Conservation (phyloP, 2,888 invertebrate genomes). For the Automeris io region DNA sequence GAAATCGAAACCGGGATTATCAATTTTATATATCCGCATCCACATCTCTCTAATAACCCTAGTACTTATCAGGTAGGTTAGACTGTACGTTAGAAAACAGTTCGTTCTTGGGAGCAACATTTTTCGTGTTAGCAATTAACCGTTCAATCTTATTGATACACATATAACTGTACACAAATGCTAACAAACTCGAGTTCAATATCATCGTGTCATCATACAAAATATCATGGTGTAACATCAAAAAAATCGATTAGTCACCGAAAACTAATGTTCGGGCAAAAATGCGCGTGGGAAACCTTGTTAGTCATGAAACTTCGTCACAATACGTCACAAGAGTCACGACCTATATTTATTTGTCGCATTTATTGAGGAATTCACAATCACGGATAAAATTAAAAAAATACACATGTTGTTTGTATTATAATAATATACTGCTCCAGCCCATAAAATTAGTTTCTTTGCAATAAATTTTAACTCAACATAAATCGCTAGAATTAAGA, state of each 20-base stretch:
- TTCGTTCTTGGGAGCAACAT: too few species aligned
- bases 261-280: constrained; percentile 29
- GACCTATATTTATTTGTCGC: constrained; percentile 9
- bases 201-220: constrained; percentile 19
- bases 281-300: constrained; percentile 47
- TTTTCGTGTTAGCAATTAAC: background rate
- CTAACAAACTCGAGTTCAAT: constrained; percentile 33
- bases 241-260: constrained; percentile 43
- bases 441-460: too few species aligned
- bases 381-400: too few species aligned
- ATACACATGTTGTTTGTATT: too few species aligned
- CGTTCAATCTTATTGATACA: constrained; percentile 3
- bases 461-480: too few species aligned
- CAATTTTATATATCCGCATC: too few species aligned
- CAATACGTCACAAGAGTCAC: constrained; percentile 24
- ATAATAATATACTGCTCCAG: too few species aligned
- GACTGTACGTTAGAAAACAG: too few species aligned
- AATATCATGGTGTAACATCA: constrained; percentile 33
- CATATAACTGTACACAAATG: constrained; percentile 21
- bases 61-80: too few species aligned
- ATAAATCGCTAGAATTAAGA: too few species aligned
- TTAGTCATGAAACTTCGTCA: constrained; percentile 41
- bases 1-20: too few species aligned
- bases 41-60: too few species aligned
- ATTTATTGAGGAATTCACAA: constrained; percentile 7